Evolutionary conservation across 2,888 invertebrate genomes (phyloP), one percentile per base, ranked within the genome.

Genomic region (Ypsolopha sequella): DNA sequence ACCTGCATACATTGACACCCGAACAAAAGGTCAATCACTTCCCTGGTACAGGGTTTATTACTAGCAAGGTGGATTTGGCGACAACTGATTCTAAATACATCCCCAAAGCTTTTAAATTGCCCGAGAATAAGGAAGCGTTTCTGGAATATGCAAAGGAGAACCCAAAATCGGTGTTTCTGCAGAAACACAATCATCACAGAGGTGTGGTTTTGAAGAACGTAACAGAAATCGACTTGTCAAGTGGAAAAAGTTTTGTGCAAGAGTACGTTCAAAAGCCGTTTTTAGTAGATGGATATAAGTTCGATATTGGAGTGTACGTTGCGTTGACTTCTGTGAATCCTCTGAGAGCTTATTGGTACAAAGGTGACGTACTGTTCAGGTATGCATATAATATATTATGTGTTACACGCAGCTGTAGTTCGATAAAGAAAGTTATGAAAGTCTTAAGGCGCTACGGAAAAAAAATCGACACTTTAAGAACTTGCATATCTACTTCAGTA

Each of bases 291-390:
- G 96, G 96, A 1, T 91, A 95, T 74, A 98, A 97, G 84, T 99
- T 99, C 78, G 99, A 99, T 79, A 95, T 99, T 73, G 98, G 99
- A 7, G 91, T 99, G 53, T 99, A 99, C 70, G 95, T 95, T 0
- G 92, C 94, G 0, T 81, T 99, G 14, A 98, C 97, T 0, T 98
- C 97, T 0, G 88, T 98, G 1, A 90, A 96, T 76, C 99, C 99
- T 0, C 78, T 99, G 24, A 88, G 97, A 58, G 91, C 94, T 1
- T 99, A 98, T 70, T 92, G 93, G 64, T 95, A 96, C 68, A 93
- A 93, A 68, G 95, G 93, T 3, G 98, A 99, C 68, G 92, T 94
- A 7, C 81, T 99, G 7, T 93, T 98, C 68, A 92, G 96, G 93
- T 93, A 80, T 59, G 56, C n/a, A n/a, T n/a, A n/a, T n/a, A n/a